Evolutionary conservation across 1,140 invertebrate genomes (phyloP).

Genomic region (Nilaparvata lugens): DNA sequence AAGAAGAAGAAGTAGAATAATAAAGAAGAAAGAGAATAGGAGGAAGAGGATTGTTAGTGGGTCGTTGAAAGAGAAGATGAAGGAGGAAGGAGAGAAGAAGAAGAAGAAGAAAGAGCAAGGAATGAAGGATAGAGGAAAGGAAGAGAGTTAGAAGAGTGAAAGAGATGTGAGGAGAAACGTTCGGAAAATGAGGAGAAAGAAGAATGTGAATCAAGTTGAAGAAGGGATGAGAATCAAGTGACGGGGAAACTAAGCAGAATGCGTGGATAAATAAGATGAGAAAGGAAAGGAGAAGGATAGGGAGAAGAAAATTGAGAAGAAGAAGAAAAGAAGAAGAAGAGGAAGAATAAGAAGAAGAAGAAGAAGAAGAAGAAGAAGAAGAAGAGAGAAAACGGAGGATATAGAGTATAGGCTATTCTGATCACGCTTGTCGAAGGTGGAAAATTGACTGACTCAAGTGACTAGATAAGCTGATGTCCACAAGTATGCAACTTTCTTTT

Average conservation of each 20-base stretch:
- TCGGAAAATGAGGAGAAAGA: too few species aligned
- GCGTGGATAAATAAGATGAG: too few species aligned
- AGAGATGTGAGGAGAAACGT: too few species aligned
- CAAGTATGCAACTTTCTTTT: too few species aligned
- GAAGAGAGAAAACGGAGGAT: background rate
- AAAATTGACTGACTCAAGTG: conserved; percentile 3
- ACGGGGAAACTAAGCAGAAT: too few species aligned
- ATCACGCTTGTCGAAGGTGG: background rate
- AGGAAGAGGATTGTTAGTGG: too few species aligned
- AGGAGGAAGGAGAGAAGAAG: background rate
- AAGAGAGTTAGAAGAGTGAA: too few species aligned
- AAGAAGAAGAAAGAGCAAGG: background rate
- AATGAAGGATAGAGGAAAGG: background rate
- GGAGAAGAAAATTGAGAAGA: background rate
- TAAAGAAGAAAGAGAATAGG: too few species aligned
- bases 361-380: background rate
- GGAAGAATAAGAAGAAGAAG: background rate
- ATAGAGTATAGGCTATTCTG: conserved; percentile 7
- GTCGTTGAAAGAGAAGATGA: background rate
- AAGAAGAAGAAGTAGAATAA: too few species aligned
- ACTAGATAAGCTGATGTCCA: background rate
- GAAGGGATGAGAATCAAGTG: too few species aligned
- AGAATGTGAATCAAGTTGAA: too few species aligned
- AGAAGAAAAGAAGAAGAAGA: conserved; percentile 1
- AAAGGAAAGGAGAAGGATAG: background rate